These are phyloP conservation scores for Periophthalmodon schlosseri DNA, from an alignment of 2,113 vertebrate genomes.

Conservation along the genomic window DNA sequence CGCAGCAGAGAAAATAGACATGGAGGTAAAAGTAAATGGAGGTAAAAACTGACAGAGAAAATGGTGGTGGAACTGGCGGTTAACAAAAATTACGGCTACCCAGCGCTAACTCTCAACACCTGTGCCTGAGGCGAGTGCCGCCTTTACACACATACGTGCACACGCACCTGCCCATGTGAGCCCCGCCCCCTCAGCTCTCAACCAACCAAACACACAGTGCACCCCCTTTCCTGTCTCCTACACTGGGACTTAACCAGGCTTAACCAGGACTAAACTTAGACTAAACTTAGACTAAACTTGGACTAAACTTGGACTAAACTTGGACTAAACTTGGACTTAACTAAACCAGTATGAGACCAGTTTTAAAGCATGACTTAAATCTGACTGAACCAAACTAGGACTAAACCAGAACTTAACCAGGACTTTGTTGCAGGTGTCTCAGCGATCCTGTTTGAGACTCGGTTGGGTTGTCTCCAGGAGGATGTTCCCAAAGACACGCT, in stretches of 20 bases:
- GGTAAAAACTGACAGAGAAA: too few relatives aligned
- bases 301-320: neutral
- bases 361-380: neutral
- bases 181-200: too few relatives aligned
- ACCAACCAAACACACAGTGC: too few relatives aligned
- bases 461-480: conserved; percentile 78
- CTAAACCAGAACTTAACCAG: neutral
- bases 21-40: too few relatives aligned
- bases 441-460: conserved; percentile 76
- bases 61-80: too few relatives aligned
- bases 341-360: neutral
- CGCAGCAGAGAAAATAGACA: too few relatives aligned
- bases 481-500: conserved; percentile 72
- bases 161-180: too few relatives aligned
- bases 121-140: too few relatives aligned
- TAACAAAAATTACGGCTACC: too few relatives aligned
- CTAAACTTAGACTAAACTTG: neutral
- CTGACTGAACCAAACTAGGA: neutral
- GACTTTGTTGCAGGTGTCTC: conserved; percentile 64
- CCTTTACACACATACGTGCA: too few relatives aligned
- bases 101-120: too few relatives aligned
- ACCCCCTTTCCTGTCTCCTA: too few relatives aligned
- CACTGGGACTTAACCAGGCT: neutral
- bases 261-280: neutral
- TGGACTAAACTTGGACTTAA: neutral